phyloP scores from a whole-genome alignment of 2,888 invertebrate species.

The Lypha dubia region DNA sequence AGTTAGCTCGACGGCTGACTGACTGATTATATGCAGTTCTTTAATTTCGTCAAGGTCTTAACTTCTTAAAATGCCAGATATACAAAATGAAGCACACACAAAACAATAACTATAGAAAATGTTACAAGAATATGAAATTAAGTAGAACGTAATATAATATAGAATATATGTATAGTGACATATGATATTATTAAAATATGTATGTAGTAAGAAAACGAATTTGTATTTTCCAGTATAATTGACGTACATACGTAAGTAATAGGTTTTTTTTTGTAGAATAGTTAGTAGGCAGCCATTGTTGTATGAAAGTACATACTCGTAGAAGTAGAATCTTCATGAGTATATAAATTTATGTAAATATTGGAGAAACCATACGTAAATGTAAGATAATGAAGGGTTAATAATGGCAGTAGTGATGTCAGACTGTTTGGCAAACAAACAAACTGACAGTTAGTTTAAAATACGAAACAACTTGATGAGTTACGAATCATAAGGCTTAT shows the following conservation, averaged over 20 bases:
- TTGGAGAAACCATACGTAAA: slow-evolving; percentile 33
- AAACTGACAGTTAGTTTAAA: slow-evolving; percentile 11
- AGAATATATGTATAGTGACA: too few species aligned
- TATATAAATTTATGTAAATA: slow-evolving; percentile 3
- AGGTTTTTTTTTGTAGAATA: slow-evolving; percentile 2
- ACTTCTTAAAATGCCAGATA: slow-evolving; percentile 58
- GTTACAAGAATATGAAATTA: slow-evolving; percentile 20
- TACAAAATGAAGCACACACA: slow-evolving; percentile 54
- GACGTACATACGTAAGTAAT: background rate
- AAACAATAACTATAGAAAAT: slow-evolving; percentile 34
- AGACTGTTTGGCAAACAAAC: slow-evolving; percentile 16
- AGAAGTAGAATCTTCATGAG: slow-evolving; percentile 32
- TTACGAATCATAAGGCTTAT: slow-evolving; percentile 35
- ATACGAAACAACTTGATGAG: background rate
- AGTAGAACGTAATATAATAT: slow-evolving; percentile 67
- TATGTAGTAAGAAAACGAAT: slow-evolving; percentile 7
- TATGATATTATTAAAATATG: slow-evolving; percentile 22
- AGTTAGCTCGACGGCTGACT: background rate
- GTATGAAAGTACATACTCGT: slow-evolving; percentile 5
- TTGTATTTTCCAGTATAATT: slow-evolving; percentile 31
- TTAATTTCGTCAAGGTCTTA: slow-evolving; percentile 61
- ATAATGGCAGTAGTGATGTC: slow-evolving; percentile 20
- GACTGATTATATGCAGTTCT: slow-evolving; percentile 26
- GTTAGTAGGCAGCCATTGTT: slow-evolving; percentile 24
- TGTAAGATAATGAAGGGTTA: slow-evolving; percentile 12